These are phyloP conservation scores for Drosophila sulfurigaster DNA, from an alignment of 1,140 invertebrate species.

Conservation along the genomic window DNA sequence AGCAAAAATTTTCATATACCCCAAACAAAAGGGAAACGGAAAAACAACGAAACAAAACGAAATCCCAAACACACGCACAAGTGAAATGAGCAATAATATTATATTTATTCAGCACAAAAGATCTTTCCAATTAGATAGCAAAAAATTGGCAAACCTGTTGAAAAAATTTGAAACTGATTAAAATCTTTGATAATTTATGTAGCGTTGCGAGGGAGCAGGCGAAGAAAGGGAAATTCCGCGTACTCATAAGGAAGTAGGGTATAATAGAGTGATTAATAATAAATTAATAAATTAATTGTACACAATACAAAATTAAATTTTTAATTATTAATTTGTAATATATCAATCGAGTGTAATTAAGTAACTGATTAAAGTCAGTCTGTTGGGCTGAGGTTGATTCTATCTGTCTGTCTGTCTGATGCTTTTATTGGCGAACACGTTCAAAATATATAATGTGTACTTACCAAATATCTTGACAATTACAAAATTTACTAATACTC, in stretches of 20 bases:
- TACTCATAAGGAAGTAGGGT: background rate
- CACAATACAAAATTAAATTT: too few relatives aligned
- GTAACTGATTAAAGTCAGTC: too few relatives aligned
- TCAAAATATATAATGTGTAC: too few relatives aligned
- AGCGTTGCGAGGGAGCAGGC: background rate
- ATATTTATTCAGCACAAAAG: conserved; percentile 23
- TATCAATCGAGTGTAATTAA: too few relatives aligned
- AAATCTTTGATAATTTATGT: conserved; percentile 7
- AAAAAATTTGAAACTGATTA: conserved; percentile 22
- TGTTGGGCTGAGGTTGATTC: too few relatives aligned
- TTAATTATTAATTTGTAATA: too few relatives aligned
- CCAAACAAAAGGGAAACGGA: background rate
- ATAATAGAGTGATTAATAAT: background rate
- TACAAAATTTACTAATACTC: too few relatives aligned
- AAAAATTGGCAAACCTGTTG: background rate
- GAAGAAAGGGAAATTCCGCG: background rate
- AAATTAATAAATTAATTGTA: too few relatives aligned
- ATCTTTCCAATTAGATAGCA: background rate
- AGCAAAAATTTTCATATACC: conserved; percentile 51
- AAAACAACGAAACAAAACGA: conserved; percentile 26
- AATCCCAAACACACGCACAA: conserved; percentile 17
- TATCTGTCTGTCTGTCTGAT: too few relatives aligned
- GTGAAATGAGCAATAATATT: conserved; percentile 45
- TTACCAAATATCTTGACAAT: too few relatives aligned
- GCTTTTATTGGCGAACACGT: too few relatives aligned